A percentile compares a stretch with the other conserved stretches of the same genome.
phyloP scores from a whole-genome alignment of 2,888 invertebrate genomes.

The Hyposoter didymator region DNA sequence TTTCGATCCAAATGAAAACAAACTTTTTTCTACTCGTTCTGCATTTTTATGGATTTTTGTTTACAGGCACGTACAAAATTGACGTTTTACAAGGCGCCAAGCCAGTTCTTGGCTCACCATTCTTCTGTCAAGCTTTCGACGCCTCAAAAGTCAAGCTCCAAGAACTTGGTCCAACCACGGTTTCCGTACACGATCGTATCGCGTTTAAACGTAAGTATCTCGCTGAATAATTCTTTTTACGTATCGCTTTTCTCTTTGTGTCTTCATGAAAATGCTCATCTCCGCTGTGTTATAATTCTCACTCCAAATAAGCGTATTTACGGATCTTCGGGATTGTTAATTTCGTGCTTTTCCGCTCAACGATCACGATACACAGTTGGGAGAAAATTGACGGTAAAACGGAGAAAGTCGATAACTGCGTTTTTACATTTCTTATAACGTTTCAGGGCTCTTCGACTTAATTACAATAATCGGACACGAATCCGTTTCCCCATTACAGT shows the following conservation, averaged over 20 bases:
- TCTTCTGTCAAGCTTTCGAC: constrained; percentile 96
- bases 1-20: not conserved
- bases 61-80: constrained; percentile 84
- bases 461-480: constrained; percentile 65
- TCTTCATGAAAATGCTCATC: not conserved
- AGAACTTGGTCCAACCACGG: constrained; percentile 90
- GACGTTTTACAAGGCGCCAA: constrained; percentile 96
- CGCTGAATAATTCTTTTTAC: not conserved
- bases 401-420: constrained; percentile 74
- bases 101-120: constrained; percentile 96
- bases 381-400: constrained; percentile 40
- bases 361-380: constrained; percentile 34
- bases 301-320: constrained; percentile 26
- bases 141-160: constrained; percentile 92
- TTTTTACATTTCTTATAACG: constrained; percentile 67
- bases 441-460: constrained; percentile 76
- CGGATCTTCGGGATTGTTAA: constrained; percentile 3
- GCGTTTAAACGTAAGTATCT: constrained; percentile 89
- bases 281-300: constrained; percentile 2
- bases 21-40: not conserved
- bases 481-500: not conserved
- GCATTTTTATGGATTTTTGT: constrained; percentile 9
- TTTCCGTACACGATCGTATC: constrained; percentile 93
- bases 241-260: not conserved
- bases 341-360: constrained; percentile 32